phyloP scores from a whole-genome alignment of 2,888 invertebrate species.

The Drosophila merina region DNA sequence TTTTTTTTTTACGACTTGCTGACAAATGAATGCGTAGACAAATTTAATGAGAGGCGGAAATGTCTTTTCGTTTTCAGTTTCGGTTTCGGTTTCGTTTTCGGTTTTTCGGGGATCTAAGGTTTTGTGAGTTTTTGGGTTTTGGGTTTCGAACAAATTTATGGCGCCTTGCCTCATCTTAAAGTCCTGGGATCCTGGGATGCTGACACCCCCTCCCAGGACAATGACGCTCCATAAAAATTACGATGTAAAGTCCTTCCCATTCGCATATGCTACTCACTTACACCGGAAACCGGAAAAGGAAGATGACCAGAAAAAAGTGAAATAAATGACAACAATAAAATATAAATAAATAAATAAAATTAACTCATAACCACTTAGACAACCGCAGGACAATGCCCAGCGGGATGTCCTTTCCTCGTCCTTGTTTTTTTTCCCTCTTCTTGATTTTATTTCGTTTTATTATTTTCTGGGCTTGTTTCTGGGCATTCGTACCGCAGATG shows the following conservation, averaged over 20 bases:
- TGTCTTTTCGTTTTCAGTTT: constrained; percentile 59
- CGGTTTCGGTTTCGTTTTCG: not conserved
- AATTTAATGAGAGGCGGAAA: constrained; percentile 82
- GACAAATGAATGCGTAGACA: constrained; percentile 81
- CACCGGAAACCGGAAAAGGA: constrained; percentile 32
- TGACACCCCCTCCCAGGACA: constrained; percentile 27
- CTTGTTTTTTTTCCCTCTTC: not conserved
- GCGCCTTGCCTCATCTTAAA: constrained; percentile 36
- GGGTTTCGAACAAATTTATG: constrained; percentile 45
- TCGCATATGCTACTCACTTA: constrained; percentile 32
- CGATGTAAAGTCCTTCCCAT: constrained; percentile 4
- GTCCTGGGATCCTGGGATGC: constrained; percentile 12
- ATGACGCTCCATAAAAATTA: constrained; percentile 60
- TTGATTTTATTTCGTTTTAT: constrained; percentile 7
- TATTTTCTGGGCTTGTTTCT: constrained; percentile 1
- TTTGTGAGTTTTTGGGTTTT: constrained; percentile 35
- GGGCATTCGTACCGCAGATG: constrained; percentile 30
- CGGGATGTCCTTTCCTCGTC: not conserved
- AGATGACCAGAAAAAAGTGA: constrained; percentile 57
- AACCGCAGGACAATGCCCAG: constrained; percentile 42
- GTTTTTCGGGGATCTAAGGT: constrained; percentile 47
- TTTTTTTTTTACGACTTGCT: constrained; percentile 75
- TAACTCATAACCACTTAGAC: constrained; percentile 79
- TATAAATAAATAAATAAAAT: constrained; percentile 81
- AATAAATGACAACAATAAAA: constrained; percentile 79